These are phyloP conservation scores for Montipora foliosa DNA, from an alignment of 64 coral and sea anemone species.

Conservation along the genomic window DNA sequence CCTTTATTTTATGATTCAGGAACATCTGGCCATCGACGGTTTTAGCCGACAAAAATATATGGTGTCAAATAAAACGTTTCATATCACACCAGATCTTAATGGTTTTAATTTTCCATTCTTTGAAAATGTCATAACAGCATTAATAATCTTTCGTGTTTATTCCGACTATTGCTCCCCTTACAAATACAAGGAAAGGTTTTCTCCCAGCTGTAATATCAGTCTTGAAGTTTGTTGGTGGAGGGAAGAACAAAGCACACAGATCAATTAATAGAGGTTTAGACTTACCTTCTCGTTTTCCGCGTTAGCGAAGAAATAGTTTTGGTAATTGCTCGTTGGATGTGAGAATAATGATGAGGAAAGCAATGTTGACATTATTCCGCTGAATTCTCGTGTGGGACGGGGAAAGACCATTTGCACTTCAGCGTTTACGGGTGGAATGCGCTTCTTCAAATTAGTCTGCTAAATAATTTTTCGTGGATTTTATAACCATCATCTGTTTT, in stretches of 20 bases:
- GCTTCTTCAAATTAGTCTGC: conserved; percentile 8
- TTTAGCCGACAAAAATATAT: background rate
- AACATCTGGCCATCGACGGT: conserved; percentile 16
- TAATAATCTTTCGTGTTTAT: background rate
- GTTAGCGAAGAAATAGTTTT: conserved; percentile 40
- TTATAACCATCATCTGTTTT: conserved; percentile 36
- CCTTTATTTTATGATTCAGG: background rate
- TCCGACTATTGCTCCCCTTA: background rate
- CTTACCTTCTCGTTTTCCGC: conserved; percentile 55
- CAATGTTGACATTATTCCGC: conserved; percentile 11
- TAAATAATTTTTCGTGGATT: conserved; percentile 33
- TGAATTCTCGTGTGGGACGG: conserved; percentile 45
- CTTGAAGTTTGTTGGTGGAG: too few relatives aligned
- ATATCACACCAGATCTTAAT: conserved; percentile 40
- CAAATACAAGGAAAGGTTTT: background rate
- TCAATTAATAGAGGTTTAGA: conserved; percentile 5
- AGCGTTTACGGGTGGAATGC: background rate
- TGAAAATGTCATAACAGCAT: background rate
- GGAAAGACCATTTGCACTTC: conserved; percentile 32
- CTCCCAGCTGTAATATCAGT: background rate
- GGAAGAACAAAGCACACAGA: background rate
- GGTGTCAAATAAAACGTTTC: conserved; percentile 1
- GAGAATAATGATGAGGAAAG: conserved; percentile 29
- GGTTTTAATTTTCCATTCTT: background rate
- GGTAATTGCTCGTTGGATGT: conserved; percentile 34